Percentiles rank a stretch among this genome's conserved stretches.
Evolutionary conservation across 2,797 vertebrate species (phyloP).

Genomic region (Betta splendens): DNA sequence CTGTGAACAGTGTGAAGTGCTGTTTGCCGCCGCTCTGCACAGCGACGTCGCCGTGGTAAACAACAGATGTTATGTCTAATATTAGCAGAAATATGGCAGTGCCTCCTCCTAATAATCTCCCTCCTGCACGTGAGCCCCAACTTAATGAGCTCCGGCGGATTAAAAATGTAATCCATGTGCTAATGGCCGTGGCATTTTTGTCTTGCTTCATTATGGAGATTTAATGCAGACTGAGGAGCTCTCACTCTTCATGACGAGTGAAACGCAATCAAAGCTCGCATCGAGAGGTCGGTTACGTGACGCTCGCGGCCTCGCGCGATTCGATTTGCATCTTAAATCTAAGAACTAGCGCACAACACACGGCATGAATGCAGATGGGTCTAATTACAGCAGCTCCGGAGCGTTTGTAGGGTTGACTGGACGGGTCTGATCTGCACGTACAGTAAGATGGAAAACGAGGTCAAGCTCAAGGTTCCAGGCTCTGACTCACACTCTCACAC

Average conservation of each 20-base stretch:
- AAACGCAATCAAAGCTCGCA: slow-evolving; percentile 69
- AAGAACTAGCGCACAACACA: slow-evolving; percentile 59
- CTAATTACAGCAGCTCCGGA: slow-evolving; percentile 55
- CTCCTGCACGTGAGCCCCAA: slow-evolving; percentile 38
- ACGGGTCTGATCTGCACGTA: slow-evolving; percentile 50
- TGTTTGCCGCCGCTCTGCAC: not conserved
- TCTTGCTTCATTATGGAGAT: slow-evolving; percentile 76
- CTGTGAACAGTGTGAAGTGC: not conserved
- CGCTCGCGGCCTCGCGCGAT: slow-evolving; percentile 56
- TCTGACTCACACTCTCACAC: slow-evolving; percentile 11
- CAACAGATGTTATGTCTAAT: slow-evolving; percentile 34
- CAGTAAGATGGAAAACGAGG: slow-evolving; percentile 62
- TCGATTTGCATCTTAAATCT: slow-evolving; percentile 67
- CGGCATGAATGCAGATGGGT: slow-evolving; percentile 55
- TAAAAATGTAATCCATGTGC: slow-evolving; percentile 71
- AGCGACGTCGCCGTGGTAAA: slow-evolving; percentile 19
- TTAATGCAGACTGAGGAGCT: slow-evolving; percentile 65
- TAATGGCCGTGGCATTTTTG: slow-evolving; percentile 74
- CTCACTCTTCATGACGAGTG: slow-evolving; percentile 66
- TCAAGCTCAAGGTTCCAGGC: slow-evolving; percentile 46
- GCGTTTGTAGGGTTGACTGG: slow-evolving; percentile 49
- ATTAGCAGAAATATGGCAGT: slow-evolving; percentile 52
- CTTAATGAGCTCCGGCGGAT: slow-evolving; percentile 70
- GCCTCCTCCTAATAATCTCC: slow-evolving; percentile 53
- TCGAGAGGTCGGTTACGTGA: slow-evolving; percentile 66